A percentile compares a stretch with the other conserved stretches of the same genome.
These are phyloP conservation scores for Hypsibius dujardini DNA, from an alignment of 1,140 invertebrate species.

Conservation along the genomic window DNA sequence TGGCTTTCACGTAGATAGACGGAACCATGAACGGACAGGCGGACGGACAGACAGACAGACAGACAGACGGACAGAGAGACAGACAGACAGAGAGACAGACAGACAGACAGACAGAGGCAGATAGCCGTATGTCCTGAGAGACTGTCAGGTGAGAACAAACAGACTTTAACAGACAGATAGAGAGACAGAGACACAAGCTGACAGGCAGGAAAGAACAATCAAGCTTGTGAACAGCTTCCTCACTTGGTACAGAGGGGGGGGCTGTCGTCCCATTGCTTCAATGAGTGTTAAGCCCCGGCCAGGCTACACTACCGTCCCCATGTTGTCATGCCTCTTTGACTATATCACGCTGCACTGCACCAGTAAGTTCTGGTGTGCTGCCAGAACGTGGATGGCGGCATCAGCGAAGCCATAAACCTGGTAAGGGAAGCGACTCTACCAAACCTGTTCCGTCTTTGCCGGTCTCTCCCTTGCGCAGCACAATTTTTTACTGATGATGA, in stretches of 20 bases:
- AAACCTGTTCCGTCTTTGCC: conserved; percentile 85
- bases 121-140: too few species aligned
- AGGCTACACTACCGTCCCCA: conserved; percentile 27
- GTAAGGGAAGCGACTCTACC: conserved; percentile 82
- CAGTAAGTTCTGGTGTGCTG: conserved; percentile 86
- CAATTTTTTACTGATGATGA: not conserved
- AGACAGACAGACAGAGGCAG: too few species aligned
- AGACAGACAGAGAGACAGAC: too few species aligned
- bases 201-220: conserved; percentile 52
- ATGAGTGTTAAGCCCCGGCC: conserved; percentile 37
- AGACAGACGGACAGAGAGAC: too few species aligned
- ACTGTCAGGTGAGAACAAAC: too few species aligned
- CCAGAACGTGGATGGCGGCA: conserved; percentile 67
- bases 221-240: conserved; percentile 97
- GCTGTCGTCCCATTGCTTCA: conserved; percentile 63
- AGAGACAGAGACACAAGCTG: too few species aligned
- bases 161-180: too few species aligned
- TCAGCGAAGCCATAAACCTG: conserved; percentile 71
- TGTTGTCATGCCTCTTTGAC: conserved; percentile 51
- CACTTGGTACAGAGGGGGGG: conserved; percentile 79
- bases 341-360: conserved; percentile 56
- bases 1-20: conserved; percentile 40
- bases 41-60: too few species aligned
- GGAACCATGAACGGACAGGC: not conserved
- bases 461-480: conserved; percentile 86